Evolutionary conservation across 2,797 vertebrate species (phyloP), one percentile per base, ranked within the genome.

Genomic region (Cryptoblepharus egeriae): DNA sequence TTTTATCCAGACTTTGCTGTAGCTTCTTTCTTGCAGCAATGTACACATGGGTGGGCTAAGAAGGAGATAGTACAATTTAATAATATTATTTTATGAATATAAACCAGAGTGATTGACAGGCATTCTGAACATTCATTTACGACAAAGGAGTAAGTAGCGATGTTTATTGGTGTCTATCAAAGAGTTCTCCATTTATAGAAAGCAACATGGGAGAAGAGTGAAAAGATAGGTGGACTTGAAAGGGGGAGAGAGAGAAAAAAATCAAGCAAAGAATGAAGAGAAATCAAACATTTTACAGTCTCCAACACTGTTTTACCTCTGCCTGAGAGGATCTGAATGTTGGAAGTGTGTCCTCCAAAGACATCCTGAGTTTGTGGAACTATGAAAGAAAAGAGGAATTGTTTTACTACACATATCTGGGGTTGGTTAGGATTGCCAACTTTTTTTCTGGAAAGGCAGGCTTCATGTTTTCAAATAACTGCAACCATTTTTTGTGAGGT

Each of bases 361-460:
- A 79, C 55, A 68, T 61, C 49, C 82, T 68, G 70, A 84, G 32
- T 79, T 79, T 75, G 37, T 84, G 77, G 55, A 84, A 84, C 82
- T 84, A 70, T 58, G 39, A 73, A 84, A 58, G 9, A 26, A 37
- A 68, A 68, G 55, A 68, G 73, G 55, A 67, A 67, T 67, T 58
- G 0, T 3, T 73, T 84, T 68, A 79, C 39, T 68, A 67, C n/a
- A 39, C 39, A 30, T 28, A 12, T 15, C 72, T 83, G 13, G 65
- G 39, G 24, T 15, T 76, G 37, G 6, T 61, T 67, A 15, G 26
- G 32, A 8, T 15, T 55, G 35, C 15, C 22, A 72, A 32, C 60
- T 39, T 39, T 67, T 72, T 73, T 39, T 45, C 10, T 68, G 26
- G 9, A 45, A 71, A 72, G 39, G 76, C n/a, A 64, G 2, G n/a